Evolutionary conservation across 2,113 vertebrate species (phyloP).

Genomic region (Illadopsis cleaveri): DNA sequence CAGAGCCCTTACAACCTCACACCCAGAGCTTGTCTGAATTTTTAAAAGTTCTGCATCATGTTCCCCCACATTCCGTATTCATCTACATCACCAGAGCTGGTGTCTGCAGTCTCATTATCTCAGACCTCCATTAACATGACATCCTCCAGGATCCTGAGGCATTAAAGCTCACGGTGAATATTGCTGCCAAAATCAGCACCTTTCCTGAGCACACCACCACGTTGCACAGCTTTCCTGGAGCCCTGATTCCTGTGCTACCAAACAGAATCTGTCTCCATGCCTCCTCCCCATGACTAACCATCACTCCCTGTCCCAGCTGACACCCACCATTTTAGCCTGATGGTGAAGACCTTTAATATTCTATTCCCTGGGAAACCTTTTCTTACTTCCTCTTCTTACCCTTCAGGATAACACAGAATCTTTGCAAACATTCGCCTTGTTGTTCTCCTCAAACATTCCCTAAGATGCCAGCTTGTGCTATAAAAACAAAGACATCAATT

Average conservation of each 20-base stretch:
- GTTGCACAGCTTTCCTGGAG: background rate
- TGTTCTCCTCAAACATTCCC: background rate
- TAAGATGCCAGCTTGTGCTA: background rate
- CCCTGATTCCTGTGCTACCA: background rate
- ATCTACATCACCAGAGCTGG: background rate
- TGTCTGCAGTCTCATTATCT: background rate
- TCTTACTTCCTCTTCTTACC: background rate
- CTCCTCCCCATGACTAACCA: background rate
- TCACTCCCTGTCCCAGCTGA: background rate
- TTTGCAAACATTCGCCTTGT: background rate
- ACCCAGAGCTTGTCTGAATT: background rate
- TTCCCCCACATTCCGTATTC: background rate
- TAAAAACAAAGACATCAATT: background rate
- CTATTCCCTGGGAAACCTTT: background rate
- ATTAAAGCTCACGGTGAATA: background rate
- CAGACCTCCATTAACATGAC: background rate
- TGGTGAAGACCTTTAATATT: background rate
- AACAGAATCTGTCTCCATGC: rapidly evolving
- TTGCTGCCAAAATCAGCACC: background rate
- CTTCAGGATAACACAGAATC: background rate
- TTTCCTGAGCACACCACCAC: background rate
- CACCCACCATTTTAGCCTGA: background rate
- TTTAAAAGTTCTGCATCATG: background rate
- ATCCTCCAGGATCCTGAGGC: background rate
- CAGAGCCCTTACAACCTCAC: background rate